Conservation (phyloP, 2,888 invertebrate genomes). For the Drosophila bunnanda region DNA sequence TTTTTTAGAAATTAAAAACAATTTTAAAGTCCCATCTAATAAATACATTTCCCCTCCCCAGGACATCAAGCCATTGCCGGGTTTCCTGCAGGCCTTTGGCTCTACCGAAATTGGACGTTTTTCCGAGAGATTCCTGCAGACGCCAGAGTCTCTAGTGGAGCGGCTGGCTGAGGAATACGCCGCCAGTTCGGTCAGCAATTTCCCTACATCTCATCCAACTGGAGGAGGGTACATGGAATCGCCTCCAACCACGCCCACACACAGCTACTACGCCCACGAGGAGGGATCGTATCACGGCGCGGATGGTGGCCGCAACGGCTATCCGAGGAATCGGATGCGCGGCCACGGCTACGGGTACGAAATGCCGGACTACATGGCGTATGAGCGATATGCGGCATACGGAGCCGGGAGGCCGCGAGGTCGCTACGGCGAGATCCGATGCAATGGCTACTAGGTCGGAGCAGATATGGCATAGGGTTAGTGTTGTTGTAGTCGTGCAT, state of each 20-base stretch:
- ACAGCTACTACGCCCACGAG: constrained; percentile 59
- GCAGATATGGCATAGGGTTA: constrained; percentile 26
- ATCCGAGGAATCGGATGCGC: constrained; percentile 55
- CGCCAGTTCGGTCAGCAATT: constrained; percentile 17
- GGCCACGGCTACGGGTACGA: constrained; percentile 47
- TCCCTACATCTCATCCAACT: constrained; percentile 7
- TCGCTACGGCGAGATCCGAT: constrained; percentile 75
- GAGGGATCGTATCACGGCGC: constrained; percentile 39
- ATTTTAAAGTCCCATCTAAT: neutral
- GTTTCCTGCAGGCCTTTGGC: constrained; percentile 94
- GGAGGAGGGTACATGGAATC: constrained; percentile 48
- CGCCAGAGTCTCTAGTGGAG: constrained; percentile 76
- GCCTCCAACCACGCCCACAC: constrained; percentile 28
- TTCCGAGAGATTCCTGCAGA: constrained; percentile 87
- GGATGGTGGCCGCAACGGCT: constrained; percentile 5
- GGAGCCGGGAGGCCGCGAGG: constrained; percentile 56
- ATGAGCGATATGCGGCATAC: constrained; percentile 66
- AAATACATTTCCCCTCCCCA: constrained; percentile 30
- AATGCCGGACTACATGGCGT: constrained; percentile 66
- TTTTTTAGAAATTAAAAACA: neutral
- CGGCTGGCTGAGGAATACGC: constrained; percentile 60
- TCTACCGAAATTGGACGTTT: constrained; percentile 94
- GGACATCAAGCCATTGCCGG: constrained; percentile 88
- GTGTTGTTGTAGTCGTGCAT: constrained; percentile 56
- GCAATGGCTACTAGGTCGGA: constrained; percentile 71